Evolutionary conservation across 2,113 vertebrate species (phyloP).

Genomic region (Aegotheles bennettii): DNA sequence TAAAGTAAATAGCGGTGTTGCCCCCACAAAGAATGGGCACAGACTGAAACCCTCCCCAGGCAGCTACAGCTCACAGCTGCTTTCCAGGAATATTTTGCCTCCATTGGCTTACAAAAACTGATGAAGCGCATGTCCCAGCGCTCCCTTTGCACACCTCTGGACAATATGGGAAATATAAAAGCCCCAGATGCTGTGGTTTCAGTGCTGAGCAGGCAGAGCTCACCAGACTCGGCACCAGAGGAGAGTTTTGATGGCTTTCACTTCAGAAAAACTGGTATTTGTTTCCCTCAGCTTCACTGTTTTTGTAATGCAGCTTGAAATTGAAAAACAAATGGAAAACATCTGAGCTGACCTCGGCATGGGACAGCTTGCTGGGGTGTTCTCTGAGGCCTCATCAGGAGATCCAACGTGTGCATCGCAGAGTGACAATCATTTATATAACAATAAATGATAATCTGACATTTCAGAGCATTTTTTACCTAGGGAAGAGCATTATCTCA

Average conservation of each 20-base stretch:
- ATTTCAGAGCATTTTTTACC: not conserved
- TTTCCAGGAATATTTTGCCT: constrained; percentile 22
- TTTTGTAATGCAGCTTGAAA: not conserved
- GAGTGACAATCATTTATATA: not conserved
- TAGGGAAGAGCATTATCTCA: not conserved
- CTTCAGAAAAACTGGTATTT: not conserved
- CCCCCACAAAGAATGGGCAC: not conserved
- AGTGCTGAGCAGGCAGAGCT: not conserved
- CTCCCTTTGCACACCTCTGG: not conserved
- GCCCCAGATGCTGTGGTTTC: not conserved
- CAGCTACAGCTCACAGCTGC: not conserved
- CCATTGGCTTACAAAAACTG: not conserved
- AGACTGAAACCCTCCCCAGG: not conserved
- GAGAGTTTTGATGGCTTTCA: not conserved
- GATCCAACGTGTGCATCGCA: accelerated
- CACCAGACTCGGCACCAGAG: not conserved
- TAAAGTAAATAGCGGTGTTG: not conserved
- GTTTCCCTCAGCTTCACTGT: not conserved
- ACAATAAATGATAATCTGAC: not conserved
- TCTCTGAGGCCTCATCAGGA: not conserved
- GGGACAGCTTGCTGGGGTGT: not conserved
- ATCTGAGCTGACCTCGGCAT: not conserved
- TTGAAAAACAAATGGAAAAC: not conserved
- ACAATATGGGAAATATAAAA: not conserved
- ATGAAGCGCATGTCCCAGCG: not conserved